Base-by-base conservation (phyloP, 2,888 invertebrate species). In the Melikaiella ostensackeni region DNA sequence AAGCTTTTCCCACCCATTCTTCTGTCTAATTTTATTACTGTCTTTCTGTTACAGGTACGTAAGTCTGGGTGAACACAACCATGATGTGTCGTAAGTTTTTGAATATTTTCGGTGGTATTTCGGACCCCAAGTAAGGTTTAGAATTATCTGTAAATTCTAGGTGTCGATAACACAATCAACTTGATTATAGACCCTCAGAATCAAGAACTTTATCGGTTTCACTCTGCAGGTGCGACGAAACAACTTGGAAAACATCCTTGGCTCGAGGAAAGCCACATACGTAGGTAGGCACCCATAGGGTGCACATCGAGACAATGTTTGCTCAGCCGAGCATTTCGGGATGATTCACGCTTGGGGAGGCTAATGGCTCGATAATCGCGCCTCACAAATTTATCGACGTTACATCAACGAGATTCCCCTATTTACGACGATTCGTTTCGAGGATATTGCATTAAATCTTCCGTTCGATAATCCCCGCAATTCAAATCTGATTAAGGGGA, bases 171-270 rank as follows among this genome's bases (percentile, higher is more conserved):
- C 16, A 27, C 27, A 59, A 59, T 59, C 24, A 11, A 59, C 59
- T 59, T 24, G 59, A 59, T 55, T 27, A 21, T 24, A 59, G 59
- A 16, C 59, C 16, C 27, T 27, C 27, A 27, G 11, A 27, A 13
- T 59, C 16, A 16, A 50, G 30, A 46, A 50, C 30, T 70, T 70
- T 27, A 70, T 70, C 19, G 50, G 50, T 50, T 33, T 27, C 46
- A 27, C 30, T 70, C n/a, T 27, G 70, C 70, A 70, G 70, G 70
- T 61, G 55, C 74, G 63, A 46, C 75, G 77, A 84, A 87, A 85
- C 87, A 86, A 88, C 46, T 70, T 70, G 50, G 27, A 70, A 70
- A 70, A 70, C 70, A 70, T 70, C 27, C 50, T 50, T 70, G 9
- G 24, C 46, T 46, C 38, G 24, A 24, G 27, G 46, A 66, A 70